Evolutionary conservation across 2,113 vertebrate genomes (phyloP).

Genomic region (Vicugna pacos): DNA sequence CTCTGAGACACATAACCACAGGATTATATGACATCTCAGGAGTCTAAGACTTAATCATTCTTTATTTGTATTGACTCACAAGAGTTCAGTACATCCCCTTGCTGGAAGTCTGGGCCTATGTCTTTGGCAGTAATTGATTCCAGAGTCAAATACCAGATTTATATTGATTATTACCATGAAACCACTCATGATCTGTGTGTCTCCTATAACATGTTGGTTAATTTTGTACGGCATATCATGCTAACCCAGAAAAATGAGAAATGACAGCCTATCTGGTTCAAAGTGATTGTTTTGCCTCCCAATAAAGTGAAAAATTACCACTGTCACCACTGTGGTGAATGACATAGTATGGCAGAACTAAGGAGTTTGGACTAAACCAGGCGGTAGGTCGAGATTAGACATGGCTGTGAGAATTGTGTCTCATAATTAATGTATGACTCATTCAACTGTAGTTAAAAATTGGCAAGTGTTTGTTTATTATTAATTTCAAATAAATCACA

Average conservation of each 20-base stretch:
- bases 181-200: constrained; percentile 78
- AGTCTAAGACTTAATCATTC: constrained; percentile 66
- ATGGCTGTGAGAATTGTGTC: not conserved
- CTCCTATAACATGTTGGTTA: constrained; percentile 61
- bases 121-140: constrained; percentile 82
- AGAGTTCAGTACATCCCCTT: constrained; percentile 65
- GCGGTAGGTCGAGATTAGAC: constrained; percentile 4
- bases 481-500: not conserved
- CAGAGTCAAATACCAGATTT: constrained; percentile 74
- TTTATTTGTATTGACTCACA: constrained; percentile 67
- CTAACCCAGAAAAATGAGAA: constrained; percentile 79
- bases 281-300: constrained; percentile 74
- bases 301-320: constrained; percentile 74
- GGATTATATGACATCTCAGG: constrained; percentile 56
- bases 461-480: not conserved
- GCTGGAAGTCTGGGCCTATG: not conserved
- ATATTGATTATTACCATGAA: constrained; percentile 81
- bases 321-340: constrained; percentile 47
- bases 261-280: constrained; percentile 80
- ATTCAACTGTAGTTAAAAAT: not conserved
- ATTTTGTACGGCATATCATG: constrained; percentile 79
- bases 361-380: constrained; percentile 28
- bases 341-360: constrained; percentile 45
- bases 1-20: constrained; percentile 16
- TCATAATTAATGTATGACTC: not conserved